These are phyloP conservation scores for Drosophila multiciliata DNA, from an alignment of 2,888 invertebrate species.

Conservation along the genomic window DNA sequence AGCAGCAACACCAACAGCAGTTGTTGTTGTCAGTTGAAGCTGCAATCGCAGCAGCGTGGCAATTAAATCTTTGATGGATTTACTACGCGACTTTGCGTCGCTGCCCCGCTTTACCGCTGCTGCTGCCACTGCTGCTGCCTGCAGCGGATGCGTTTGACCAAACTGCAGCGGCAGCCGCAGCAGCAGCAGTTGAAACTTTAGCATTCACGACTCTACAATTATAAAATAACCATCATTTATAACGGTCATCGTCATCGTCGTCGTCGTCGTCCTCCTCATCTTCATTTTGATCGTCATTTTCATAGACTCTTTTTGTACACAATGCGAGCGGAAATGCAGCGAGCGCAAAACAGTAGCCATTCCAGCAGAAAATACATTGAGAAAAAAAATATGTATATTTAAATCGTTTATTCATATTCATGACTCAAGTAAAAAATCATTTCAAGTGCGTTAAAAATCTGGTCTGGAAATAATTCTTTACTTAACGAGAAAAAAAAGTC, in stretches of 20 bases:
- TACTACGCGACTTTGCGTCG: constrained; percentile 32
- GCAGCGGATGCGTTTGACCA: constrained; percentile 59
- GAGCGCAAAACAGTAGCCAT: constrained; percentile 43
- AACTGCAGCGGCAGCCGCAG: constrained; percentile 27
- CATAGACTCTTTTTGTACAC: constrained; percentile 21
- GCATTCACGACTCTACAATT: constrained; percentile 62
- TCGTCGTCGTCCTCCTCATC: constrained; percentile 8
- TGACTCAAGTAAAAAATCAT: neutral
- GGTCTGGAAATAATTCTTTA: neutral
- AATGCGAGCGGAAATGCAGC: constrained; percentile 69
- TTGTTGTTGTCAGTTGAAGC: constrained; percentile 59
- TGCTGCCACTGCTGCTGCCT: constrained; percentile 17
- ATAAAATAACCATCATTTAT: constrained; percentile 79
- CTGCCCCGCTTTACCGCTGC: constrained; percentile 8
- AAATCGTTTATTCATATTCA: neutral
- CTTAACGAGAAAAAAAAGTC: neutral
- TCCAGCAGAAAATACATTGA: constrained; percentile 4
- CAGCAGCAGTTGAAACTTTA: constrained; percentile 7
- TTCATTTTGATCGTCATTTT: constrained; percentile 22
- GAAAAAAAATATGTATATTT: neutral
- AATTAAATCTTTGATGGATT: constrained; percentile 78
- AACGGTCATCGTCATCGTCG: constrained; percentile 50
- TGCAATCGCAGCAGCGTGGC: constrained; percentile 67
- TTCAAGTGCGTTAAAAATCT: neutral
- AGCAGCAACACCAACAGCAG: constrained; percentile 16